phyloP scores from a whole-genome alignment of 2,113 vertebrate genomes.

The Chroicocephalus ridibundus region DNA sequence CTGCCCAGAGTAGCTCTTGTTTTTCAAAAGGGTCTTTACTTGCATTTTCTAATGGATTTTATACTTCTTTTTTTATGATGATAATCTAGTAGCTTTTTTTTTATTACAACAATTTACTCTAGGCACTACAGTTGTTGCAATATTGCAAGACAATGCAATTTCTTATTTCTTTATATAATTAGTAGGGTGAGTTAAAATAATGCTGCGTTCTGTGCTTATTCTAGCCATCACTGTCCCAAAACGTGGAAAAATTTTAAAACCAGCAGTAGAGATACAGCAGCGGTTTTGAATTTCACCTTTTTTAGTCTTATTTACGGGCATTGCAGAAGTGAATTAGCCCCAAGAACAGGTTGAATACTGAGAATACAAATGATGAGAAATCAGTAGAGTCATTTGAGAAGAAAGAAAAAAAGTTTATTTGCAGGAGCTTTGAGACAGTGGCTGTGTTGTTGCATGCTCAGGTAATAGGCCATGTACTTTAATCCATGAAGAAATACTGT shows the following conservation, averaged over 20 bases:
- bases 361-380: not conserved
- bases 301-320: not conserved
- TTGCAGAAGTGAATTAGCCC: not conserved
- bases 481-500: not conserved
- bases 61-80: not conserved
- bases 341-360: not conserved
- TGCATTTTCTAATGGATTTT: conserved; percentile 30
- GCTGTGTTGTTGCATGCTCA: not conserved
- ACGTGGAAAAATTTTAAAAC: not conserved
- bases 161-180: not conserved
- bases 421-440: not conserved
- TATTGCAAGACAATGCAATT: not conserved
- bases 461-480: not conserved
- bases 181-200: not conserved
- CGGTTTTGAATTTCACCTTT: not conserved
- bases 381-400: not conserved
- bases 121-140: not conserved
- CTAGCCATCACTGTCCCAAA: not conserved
- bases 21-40: conserved; percentile 32
- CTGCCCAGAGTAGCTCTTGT: conserved; percentile 34
- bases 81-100: not conserved
- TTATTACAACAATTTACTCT: not conserved
- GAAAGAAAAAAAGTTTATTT: not conserved
- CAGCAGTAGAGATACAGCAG: not conserved
- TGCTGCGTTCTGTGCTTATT: not conserved